A percentile compares a stretch with the other conserved stretches of the same genome.
Conservation (phyloP, 2,888 invertebrate genomes). For the Hesperia comma region DNA sequence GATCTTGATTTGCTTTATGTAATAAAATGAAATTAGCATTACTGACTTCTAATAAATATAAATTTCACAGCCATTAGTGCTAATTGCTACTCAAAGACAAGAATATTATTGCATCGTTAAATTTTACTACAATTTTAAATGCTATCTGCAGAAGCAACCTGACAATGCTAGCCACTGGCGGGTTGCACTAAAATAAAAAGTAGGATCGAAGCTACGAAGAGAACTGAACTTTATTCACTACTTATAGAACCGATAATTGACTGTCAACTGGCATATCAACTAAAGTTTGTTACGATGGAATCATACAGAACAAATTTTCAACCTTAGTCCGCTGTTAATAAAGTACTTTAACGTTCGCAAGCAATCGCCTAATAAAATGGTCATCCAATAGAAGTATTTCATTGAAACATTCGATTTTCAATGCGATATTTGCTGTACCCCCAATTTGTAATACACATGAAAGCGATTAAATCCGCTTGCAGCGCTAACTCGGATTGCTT, state of each 20-base stretch:
- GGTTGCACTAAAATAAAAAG: neutral
- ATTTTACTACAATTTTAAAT: neutral
- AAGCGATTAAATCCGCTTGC: constrained; percentile 32
- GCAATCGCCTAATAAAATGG: constrained; percentile 9
- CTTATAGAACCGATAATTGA: neutral
- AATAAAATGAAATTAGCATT: too few relatives aligned
- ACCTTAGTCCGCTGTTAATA: neutral
- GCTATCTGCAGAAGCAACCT: neutral
- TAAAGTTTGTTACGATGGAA: neutral
- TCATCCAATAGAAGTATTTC: constrained; percentile 14
- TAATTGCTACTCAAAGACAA: neutral
- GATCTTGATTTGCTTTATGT: too few relatives aligned
- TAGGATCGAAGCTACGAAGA: neutral
- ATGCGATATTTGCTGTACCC: constrained; percentile 25
- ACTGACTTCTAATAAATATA: too few relatives aligned
- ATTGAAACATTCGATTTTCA: constrained; percentile 18
- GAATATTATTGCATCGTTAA: neutral
- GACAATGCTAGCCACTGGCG: neutral
- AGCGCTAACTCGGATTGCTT: constrained; percentile 24
- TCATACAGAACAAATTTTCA: neutral
- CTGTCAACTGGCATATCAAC: neutral
- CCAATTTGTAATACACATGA: constrained; percentile 29
- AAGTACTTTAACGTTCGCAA: neutral
- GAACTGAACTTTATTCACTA: neutral
- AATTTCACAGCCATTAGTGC: neutral